Evolutionary conservation across 2,888 invertebrate genomes (phyloP), one percentile per base, ranked within the genome.

Genomic region (Napeogenes inachia): DNA sequence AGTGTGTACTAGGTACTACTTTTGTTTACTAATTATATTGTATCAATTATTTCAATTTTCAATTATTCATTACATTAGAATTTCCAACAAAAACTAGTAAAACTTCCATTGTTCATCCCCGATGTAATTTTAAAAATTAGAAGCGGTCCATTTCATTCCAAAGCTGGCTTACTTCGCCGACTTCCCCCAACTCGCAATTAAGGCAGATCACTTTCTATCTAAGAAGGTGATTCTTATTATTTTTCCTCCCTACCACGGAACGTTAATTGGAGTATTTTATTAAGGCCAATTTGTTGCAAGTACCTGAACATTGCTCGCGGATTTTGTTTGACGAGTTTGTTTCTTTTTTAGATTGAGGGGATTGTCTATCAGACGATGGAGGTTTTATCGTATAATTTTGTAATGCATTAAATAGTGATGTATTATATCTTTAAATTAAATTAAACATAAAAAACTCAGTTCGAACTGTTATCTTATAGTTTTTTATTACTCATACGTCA

Each of bases 211-310:
- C 84, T 86, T 82, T 75, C 80, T 80, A 78, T 84, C 80, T 79
- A 74, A 80, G 82, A 78, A 85, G 85, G 83, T 85, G 81, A 79
- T 84, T 82, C 83, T 82, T 87, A 84, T 87, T 87, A 86, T 85
- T 86, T 84, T 83, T 82, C 79, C 78, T 77, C 71, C 71, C 71
- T 66, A 62, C 53, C 55, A 68, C 71, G 70, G 71, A 71, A 55
- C 86, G 82, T 87, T 88, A 87, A 88, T 88, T 87, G 85, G 80
- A 84, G 84, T 85, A 85, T 87, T 88, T 88, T 87, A 87, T 87
- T 85, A 84, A 80, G 79, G 81, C 80, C 88, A 88, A 88, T 88
- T 88, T 88, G 88, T 87, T 75, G 76, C 76, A 73, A 82, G 85
- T 87, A 87, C 88, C 88, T 87, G 88, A 73, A 78, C 83, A 84